phyloP scores from a whole-genome alignment of 2,888 invertebrate species.

The Ichneumoninae sp. region DNA sequence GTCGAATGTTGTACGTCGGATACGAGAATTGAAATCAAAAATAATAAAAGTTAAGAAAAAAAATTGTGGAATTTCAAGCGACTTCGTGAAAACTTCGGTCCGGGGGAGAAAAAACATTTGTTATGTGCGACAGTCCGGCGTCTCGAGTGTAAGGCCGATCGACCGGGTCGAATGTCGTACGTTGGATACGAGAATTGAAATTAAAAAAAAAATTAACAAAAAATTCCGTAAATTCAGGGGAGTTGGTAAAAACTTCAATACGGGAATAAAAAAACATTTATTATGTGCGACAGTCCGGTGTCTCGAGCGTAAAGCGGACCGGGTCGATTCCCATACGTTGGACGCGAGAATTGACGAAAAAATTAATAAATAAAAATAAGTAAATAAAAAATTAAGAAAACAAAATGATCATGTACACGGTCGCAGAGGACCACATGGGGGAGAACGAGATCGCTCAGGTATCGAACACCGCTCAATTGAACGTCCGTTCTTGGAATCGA shows the following conservation, averaged over 20 bases:
- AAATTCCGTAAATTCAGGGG: no score
- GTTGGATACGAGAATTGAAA: no score
- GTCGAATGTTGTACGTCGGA: not conserved
- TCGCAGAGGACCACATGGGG: conserved; percentile 85
- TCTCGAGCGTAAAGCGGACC: not conserved
- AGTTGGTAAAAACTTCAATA: no score
- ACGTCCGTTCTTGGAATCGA: not conserved
- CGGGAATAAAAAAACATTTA: no score
- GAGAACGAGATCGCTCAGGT: conserved; percentile 87
- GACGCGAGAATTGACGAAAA: no score
- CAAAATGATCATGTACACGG: conserved; percentile 83
- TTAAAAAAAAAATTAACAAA: not conserved
- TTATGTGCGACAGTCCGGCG: conserved; percentile 11
- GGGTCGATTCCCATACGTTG: not conserved
- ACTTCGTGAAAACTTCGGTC: no score
- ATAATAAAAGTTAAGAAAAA: not conserved
- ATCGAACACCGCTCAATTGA: conserved; percentile 69
- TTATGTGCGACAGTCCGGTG: conserved; percentile 19
- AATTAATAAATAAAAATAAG: not conserved
- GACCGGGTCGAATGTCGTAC: not conserved
- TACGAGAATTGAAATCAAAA: not conserved
- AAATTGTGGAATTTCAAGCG: conserved; percentile 69
- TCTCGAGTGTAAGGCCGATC: not conserved
- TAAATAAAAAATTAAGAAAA: not conserved
- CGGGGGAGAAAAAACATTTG: no score